Base-by-base conservation (phyloP, 2,113 vertebrate genomes). In the Epinephelus cyanopodus region DNA sequence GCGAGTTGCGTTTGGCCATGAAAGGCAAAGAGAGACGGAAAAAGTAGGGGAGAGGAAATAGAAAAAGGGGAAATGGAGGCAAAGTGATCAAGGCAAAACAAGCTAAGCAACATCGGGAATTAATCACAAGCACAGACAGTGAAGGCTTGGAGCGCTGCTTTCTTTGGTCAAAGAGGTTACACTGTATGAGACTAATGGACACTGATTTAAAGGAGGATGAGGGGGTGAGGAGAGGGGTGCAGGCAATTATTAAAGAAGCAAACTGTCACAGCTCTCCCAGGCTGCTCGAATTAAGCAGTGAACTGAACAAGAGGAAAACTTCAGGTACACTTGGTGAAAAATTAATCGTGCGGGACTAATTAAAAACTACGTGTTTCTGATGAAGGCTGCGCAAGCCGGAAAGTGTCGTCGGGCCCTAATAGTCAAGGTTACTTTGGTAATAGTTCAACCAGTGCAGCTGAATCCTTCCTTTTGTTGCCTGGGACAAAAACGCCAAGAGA, bases 51-150 rank as follows among this genome's bases (percentile, higher is more conserved):
- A 87, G 70, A 85, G 65, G 73, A 77, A 81, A 81, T n/a, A 65
- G 79, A 63, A 74, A 74, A 81, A 72, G 21, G 54, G 29, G 73
- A 89, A 90, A 88, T 21, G 63, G 64, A 88, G 52, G 88, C 91
- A 93, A 89, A 89, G 92, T 94, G 90, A 95, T 90, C 91, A 95
- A 92, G 53, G 91, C 73, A 94, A 92, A 91, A 94, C 63, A 93
- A 90, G 89, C 87, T 33, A 70, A 18, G 79, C 82, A 89, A 89
- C 77, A 84, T 66, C 13, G 54, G 84, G 84, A 85, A 93, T 89
- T 84, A 91, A 91, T 90, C 73, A 89, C 80, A 85, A 89, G 89
- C 87, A 67, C 54, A 77, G 52, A 87, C 79, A 86, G 87, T 65
- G 73, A 61, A 82, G 81, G 82, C 63, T 67, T 2, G 45, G 63